Base-by-base conservation (phyloP, 2,888 invertebrate species). In the Lymantria monacha region DNA sequence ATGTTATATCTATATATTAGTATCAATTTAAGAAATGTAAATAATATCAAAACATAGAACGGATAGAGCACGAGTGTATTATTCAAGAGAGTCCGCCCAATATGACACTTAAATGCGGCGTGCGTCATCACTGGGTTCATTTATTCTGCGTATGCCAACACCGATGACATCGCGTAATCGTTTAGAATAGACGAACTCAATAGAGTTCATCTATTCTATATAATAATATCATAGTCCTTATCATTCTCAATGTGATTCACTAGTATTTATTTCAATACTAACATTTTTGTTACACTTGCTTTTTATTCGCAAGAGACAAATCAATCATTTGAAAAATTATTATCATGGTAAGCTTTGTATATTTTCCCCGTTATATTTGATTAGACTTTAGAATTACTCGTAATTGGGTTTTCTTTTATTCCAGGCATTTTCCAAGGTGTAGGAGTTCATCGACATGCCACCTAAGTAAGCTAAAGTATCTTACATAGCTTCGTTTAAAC, bases 361-460 rank as follows among this genome's bases (percentile, higher is more conserved):
- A 33, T 33, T 38, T 38, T 38, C 22, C n/a, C 7, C 12, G 38
- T 38, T 12, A 5, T 38, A 8, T 33, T 30, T 30, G 9, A 30
- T 7, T 30, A 7, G 9, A 7, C 33, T 33, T 33, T 14, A 41
- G 41, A 41, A 41, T 30, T 51, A 56, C 50, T 62, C 62, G 63
- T 69, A 71, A 71, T 64, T 65, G 63, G 64, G 72, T 79, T 81
- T 85, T 85, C 75, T 87, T 85, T 82, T 69, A 80, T 89, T 89
- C 58, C 90, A 90, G 90, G 90, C 78, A 78, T 80, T 79, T 83
- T 72, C 81, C 77, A 79, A 80, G 77, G 85, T 81, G 79, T 87
- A 83, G 77, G 76, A 78, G 81, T 72, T 63, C 82, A 66, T 71
- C 87, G 74, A 73, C 82, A 90, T 90, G 90, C 90, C 90, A 81